phyloP scores from a whole-genome alignment of 2,113 vertebrate species.

The Dissostichus mawsoni region DNA sequence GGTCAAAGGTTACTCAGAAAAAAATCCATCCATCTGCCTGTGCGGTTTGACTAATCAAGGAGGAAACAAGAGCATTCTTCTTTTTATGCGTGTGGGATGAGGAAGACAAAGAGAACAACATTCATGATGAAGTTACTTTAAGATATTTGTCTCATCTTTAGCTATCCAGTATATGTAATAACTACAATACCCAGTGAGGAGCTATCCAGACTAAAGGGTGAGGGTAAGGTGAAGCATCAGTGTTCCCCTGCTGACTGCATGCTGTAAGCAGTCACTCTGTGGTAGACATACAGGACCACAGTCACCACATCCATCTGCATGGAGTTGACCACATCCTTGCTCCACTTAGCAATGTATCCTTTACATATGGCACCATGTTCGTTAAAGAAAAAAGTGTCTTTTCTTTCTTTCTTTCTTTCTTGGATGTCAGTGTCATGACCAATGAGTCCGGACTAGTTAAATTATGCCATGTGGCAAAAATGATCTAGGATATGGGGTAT shows the following conservation, averaged over 20 bases:
- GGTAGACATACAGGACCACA: constrained; percentile 32
- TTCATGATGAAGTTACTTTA: constrained; percentile 3
- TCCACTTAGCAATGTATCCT: neutral
- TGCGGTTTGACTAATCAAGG: constrained; percentile 23
- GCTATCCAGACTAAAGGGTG: neutral
- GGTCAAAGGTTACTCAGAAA: constrained; percentile 42
- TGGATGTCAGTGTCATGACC: constrained; percentile 13
- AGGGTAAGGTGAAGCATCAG: neutral
- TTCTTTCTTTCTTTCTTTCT: neutral
- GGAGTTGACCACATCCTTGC: constrained; percentile 52
- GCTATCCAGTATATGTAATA: neutral
- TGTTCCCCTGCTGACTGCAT: constrained; percentile 8
- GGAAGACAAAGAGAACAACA: neutral
- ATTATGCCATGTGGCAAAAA: constrained; percentile 11
- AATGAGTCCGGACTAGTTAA: constrained; percentile 5
- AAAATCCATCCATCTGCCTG: constrained; percentile 30
- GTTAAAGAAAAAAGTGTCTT: no score
- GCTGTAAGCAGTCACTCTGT: constrained; percentile 27
- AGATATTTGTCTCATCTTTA: neutral
- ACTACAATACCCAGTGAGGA: neutral
- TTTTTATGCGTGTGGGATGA: constrained; percentile 2
- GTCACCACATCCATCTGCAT: constrained; percentile 52
- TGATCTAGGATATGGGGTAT: neutral
- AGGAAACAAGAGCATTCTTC: constrained; percentile 29
- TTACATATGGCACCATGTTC: constrained; percentile 38